These are phyloP conservation scores for Helicoverpa assulta DNA, from an alignment of 2,888 invertebrate species.

Conservation along the genomic window DNA sequence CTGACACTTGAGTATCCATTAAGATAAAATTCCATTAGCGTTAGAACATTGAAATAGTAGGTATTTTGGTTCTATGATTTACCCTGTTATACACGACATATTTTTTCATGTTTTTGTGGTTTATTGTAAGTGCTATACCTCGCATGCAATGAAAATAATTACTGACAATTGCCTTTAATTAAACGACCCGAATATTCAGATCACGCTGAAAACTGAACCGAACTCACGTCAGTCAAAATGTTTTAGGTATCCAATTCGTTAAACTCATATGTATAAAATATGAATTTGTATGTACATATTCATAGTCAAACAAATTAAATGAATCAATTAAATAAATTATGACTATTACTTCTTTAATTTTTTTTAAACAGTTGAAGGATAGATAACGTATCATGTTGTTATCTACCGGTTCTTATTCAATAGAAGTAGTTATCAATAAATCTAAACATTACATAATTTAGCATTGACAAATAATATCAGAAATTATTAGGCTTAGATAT, in stretches of 20 bases:
- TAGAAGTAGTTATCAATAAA: not conserved
- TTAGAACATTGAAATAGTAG: conserved; percentile 3
- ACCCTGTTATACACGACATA: not conserved
- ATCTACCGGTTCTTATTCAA: conserved; percentile 32
- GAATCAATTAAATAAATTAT: too few relatives aligned
- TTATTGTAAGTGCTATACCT: conserved; percentile 41
- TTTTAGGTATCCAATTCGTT: too few relatives aligned
- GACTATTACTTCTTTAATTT: too few relatives aligned
- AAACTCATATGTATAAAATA: too few relatives aligned
- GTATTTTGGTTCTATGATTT: conserved; percentile 19
- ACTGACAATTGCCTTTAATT: conserved; percentile 65
- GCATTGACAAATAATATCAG: conserved; percentile 10
- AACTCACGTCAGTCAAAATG: too few relatives aligned
- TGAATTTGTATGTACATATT: too few relatives aligned
- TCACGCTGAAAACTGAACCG: conserved; percentile 21
- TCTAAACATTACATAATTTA: conserved; percentile 12
- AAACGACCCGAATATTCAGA: conserved; percentile 43
- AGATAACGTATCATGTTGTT: conserved; percentile 26
- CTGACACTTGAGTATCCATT: conserved; percentile 16
- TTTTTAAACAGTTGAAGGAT: not conserved
- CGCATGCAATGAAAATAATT: conserved; percentile 61
- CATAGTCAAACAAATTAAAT: too few relatives aligned
- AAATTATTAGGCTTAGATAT: not conserved
- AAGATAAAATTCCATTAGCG: conserved; percentile 33
- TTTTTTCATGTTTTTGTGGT: conserved; percentile 26